phyloP scores from a whole-genome alignment of 2,113 vertebrate species.

The Alethe castanea region DNA sequence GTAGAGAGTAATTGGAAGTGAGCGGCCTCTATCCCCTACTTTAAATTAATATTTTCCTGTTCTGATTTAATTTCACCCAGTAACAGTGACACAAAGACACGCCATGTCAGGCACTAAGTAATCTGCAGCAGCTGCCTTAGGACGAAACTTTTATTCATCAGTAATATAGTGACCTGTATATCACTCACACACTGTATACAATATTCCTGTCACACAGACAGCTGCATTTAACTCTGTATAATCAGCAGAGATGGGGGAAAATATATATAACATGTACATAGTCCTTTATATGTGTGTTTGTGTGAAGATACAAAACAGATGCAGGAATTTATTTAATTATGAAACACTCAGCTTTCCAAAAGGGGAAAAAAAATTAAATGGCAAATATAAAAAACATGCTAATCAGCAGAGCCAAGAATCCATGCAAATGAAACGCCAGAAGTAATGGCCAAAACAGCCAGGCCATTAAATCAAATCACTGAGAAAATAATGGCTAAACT shows the following conservation, averaged over 20 bases:
- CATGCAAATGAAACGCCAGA: constrained; percentile 71
- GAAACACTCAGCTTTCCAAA: background rate
- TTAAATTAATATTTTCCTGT: constrained; percentile 98
- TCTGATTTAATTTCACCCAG: constrained; percentile 88
- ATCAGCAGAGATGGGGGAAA: background rate
- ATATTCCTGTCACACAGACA: constrained; percentile 58
- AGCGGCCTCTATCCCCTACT: constrained; percentile 91
- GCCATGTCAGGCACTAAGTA: constrained; percentile 80
- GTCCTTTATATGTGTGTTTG: background rate
- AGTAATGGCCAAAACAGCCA: constrained; percentile 54
- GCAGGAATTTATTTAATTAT: constrained; percentile 10
- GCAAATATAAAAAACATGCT: constrained; percentile 41
- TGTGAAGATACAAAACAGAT: background rate
- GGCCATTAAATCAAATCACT: constrained; percentile 75
- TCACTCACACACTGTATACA: constrained; percentile 40
- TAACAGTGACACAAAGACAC: constrained; percentile 81
- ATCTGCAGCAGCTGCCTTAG: constrained; percentile 77
- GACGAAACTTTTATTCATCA: constrained; percentile 70
- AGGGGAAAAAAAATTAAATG: background rate
- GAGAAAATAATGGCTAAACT: constrained; percentile 77
- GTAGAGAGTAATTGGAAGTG: constrained; percentile 97
- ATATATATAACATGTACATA: background rate
- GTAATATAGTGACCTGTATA: constrained; percentile 64
- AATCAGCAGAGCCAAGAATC: constrained; percentile 44
- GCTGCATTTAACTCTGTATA: constrained; percentile 43